phyloP scores from a whole-genome alignment of 2,113 vertebrate species.

The Ameiurus melas region DNA sequence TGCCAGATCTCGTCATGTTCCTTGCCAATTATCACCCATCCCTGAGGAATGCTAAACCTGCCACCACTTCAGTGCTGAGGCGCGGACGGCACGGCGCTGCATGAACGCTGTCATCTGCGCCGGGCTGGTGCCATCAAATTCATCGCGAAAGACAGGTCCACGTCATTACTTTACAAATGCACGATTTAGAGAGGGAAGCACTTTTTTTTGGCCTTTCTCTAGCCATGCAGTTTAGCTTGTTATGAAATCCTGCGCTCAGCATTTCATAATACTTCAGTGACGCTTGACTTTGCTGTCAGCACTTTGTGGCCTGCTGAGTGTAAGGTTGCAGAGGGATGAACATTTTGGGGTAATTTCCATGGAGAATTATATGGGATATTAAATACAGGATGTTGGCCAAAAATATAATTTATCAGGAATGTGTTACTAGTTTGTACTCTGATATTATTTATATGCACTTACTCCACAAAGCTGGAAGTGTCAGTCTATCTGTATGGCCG shows the following conservation, averaged over 20 bases:
- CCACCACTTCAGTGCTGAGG: slow-evolving; percentile 40
- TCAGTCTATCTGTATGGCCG: not conserved
- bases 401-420: not conserved
- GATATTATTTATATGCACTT: slow-evolving; percentile 1
- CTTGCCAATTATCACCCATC: slow-evolving; percentile 51
- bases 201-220: slow-evolving; percentile 10
- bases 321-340: slow-evolving; percentile 32
- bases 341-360: slow-evolving; percentile 23
- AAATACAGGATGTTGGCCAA: slow-evolving; percentile 14
- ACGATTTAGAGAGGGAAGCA: slow-evolving; percentile 28
- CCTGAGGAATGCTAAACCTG: slow-evolving; percentile 46
- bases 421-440: not conserved
- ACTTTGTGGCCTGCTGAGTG: slow-evolving; percentile 34
- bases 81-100: slow-evolving; percentile 9
- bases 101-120: slow-evolving; percentile 9
- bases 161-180: slow-evolving; percentile 32
- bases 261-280: slow-evolving; percentile 32
- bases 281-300: slow-evolving; percentile 29
- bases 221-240: slow-evolving; percentile 25
- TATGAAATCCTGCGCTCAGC: slow-evolving; percentile 36
- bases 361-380: slow-evolving; percentile 18
- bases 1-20: slow-evolving; percentile 53
- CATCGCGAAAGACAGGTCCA: slow-evolving; percentile 12
- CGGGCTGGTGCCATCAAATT: slow-evolving; percentile 26
- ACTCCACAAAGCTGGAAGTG: not conserved